Base-by-base conservation (phyloP, 2,113 vertebrate species). In the Limnothrissa miodon region DNA sequence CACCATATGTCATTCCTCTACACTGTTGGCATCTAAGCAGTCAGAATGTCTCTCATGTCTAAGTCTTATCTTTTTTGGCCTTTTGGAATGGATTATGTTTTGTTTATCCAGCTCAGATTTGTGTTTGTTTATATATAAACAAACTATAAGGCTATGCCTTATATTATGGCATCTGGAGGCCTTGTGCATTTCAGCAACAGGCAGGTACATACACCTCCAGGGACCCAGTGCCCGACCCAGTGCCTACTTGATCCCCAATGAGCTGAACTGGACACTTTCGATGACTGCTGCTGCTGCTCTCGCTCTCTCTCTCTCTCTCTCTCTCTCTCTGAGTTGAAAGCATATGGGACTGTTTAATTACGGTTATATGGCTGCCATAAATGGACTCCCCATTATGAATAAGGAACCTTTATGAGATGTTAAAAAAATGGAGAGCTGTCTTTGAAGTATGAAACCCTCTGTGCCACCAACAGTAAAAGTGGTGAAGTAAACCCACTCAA, bases 261-360 rank as follows among this genome's bases (percentile, higher is more conserved):
- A 15, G 17, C 33, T 36, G 9, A 74, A 39, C 11, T 74, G 66
- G 66, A 36, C 15, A 33, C 36, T 70, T 70, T 7, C 29, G 62
- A 10, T 33, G 62, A 1, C n/a, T 29, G 29, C 36, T 29, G 29
- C 25, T 74, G 5, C 33, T 33, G 29, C 13, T 36, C 36, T 29
- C 33, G 15, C 29, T 74, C 9, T 29, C 9, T 74, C 33, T 74
- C 83, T 88, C 79, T 91, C 87, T 62, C 87, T 89, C 29, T 85
- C 74, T 85, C 29, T 79, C 78, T 88, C 89, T 85, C 42, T 85
- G 90, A 87, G 86, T 89, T 88, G 87, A 86, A 83, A 85, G 92
- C 94, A 93, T 84, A 91, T 93, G 93, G 91, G 87, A 92, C 87
- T 89, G 90, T 92, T 94, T 94, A 94, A 93, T 94, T 93, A 92